Evolutionary conservation across 1,140 invertebrate genomes (phyloP).

Genomic region (Ips typographus): DNA sequence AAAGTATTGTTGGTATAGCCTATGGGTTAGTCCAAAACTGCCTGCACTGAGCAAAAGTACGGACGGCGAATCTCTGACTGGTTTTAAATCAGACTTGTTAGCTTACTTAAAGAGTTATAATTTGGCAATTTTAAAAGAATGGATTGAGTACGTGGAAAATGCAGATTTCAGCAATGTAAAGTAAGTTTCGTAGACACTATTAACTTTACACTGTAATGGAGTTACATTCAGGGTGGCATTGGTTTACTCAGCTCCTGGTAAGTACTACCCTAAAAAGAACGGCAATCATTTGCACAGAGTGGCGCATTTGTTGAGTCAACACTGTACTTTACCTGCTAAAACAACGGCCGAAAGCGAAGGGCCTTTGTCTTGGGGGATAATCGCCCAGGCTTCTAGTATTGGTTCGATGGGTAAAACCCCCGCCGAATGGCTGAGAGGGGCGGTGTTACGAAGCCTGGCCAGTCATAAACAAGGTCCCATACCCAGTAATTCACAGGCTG

Average conservation of each 20-base stretch:
- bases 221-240: constrained; percentile 71
- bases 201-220: not conserved
- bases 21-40: constrained; percentile 86
- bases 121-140: constrained; percentile 65
- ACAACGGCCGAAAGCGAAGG: constrained; percentile 56
- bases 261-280: constrained; percentile 61
- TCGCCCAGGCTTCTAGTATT: constrained; percentile 90
- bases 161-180: constrained; percentile 81
- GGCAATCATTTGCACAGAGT: constrained; percentile 76
- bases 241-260: constrained; percentile 80
- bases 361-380: constrained; percentile 64
- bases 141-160: constrained; percentile 71
- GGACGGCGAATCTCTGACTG: constrained; percentile 76
- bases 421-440: constrained; percentile 68
- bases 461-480: constrained; percentile 53
- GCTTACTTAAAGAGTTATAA: constrained; percentile 79
- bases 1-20: constrained; percentile 49
- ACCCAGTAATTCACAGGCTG: constrained; percentile 44
- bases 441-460: constrained; percentile 66
- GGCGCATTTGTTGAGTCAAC: constrained; percentile 62
- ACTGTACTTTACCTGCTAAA: constrained; percentile 60
- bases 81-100: constrained; percentile 84
- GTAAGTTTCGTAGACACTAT: constrained; percentile 54
- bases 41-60: constrained; percentile 56
- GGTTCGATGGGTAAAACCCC: constrained; percentile 68